These are phyloP conservation scores for Stenolophus ochropezus DNA, from an alignment of 2,888 invertebrate species.

Conservation along the genomic window DNA sequence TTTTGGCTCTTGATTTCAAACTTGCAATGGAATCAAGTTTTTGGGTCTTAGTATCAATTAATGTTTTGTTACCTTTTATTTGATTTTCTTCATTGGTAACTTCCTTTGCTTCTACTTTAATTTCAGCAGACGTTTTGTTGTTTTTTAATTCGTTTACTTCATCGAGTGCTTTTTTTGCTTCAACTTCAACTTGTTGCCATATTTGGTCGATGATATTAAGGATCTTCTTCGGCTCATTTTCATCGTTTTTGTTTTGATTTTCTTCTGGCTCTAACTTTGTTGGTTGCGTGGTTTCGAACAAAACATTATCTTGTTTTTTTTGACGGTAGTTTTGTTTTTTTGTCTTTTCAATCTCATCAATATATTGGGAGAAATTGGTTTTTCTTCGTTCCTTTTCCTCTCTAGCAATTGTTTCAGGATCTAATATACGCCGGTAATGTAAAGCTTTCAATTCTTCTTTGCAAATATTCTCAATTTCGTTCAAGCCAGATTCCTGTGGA, in stretches of 20 bases:
- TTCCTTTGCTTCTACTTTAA: too few species aligned
- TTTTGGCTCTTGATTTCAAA: conserved; percentile 4
- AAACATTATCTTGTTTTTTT: too few species aligned
- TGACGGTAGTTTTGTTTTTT: too few species aligned
- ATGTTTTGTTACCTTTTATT: too few species aligned
- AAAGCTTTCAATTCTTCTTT: conserved; percentile 26
- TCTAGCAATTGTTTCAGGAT: background rate
- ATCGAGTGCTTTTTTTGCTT: background rate
- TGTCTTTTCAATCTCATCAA: background rate
- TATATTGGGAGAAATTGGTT: background rate
- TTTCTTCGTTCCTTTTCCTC: background rate
- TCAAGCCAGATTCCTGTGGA: background rate
- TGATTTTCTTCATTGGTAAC: too few species aligned
- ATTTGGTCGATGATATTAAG: background rate
- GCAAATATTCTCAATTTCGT: conserved; percentile 17
- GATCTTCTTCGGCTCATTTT: background rate
- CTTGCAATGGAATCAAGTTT: background rate
- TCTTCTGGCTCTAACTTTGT: background rate
- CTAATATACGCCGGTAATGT: background rate
- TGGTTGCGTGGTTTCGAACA: too few species aligned
- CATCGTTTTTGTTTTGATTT: background rate
- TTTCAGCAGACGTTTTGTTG: background rate
- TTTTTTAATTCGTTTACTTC: background rate
- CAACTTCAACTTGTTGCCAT: background rate
- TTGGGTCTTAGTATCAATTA: background rate